Evolutionary conservation across 2,113 vertebrate species (phyloP), one percentile per base, ranked within the genome.

Genomic region (Sorex fumeus): DNA sequence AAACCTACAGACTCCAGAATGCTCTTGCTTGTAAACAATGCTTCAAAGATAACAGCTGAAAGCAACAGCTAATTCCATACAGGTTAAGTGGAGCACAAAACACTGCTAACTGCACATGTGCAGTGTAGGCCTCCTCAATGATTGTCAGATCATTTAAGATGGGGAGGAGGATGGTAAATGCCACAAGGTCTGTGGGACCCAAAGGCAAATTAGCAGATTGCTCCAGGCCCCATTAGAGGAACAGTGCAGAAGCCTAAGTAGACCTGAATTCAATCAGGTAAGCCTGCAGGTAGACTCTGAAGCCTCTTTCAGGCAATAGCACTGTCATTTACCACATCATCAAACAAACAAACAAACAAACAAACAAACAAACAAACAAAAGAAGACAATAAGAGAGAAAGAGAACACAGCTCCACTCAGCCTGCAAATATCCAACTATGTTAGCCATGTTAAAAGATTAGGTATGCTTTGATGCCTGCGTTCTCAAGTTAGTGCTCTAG

Each of bases 251-350:
- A 89, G 79, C 75, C 84, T 93, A 43, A 81, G 83, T 57, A 93
- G 43, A 76, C 74, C 70, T n/a, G 30, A 88, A 77, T 18, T 90
- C 60, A 86, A 21, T 88, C 80, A 67, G 18, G 32, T 34, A 77
- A 80, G 76, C 79, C 93, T 94, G 60, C 32, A 95, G 88, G 71
- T 93, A 15, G 30, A 88, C 71, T 93, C 92, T 95, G 94, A 96
- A 95, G 71, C 8, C 83, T 77, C 64, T 95, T 95, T 83, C 43
- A 80, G 36, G 45, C 83, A 92, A 90, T 8, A 53, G 34, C 60
- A 72, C 83, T 94, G 12, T 72, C 12, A 18, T 72, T 88, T 80
- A 45, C 75, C 67, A 80, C 47, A 30, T 80, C 53, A 77, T 92
- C 79, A 90, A 95, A 95, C 43, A 82, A 84, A 78, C 40, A 40